A percentile compares a stretch with the other conserved stretches of the same genome.
Conservation (phyloP, 1,140 invertebrate species). For the Lysiphlebus fabarum region DNA sequence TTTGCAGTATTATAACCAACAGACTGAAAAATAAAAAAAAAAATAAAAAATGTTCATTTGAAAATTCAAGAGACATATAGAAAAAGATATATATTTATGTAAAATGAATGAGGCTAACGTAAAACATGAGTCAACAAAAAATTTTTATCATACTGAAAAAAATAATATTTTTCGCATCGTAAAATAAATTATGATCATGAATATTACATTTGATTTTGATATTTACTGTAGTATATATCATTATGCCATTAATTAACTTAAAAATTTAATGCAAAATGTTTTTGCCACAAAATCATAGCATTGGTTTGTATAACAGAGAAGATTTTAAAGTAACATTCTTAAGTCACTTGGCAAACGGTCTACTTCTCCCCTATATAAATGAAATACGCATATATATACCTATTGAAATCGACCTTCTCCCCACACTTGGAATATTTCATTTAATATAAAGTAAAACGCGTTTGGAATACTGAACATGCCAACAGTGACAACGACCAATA, state of each 20-base stretch:
- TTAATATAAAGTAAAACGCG: conserved; percentile 52
- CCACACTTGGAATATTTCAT: conserved; percentile 47
- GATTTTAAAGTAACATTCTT: conserved; percentile 8
- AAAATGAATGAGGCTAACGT: no score
- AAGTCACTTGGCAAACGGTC: conserved; percentile 10
- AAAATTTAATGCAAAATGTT: background rate
- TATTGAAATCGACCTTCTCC: conserved; percentile 1
- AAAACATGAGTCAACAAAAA: no score
- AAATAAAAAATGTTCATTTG: no score
- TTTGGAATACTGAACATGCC: conserved; percentile 49
- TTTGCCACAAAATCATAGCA: conserved; percentile 6
- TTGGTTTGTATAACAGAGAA: conserved; percentile 1
- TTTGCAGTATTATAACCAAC: background rate
- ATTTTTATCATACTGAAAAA: no score
- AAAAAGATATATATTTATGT: no score
- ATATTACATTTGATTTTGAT: no score
- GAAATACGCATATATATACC: background rate
- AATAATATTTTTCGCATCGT: no score
- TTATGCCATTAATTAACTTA: no score
- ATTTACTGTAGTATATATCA: no score
- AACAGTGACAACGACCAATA: conserved; percentile 31
- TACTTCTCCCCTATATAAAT: background rate
- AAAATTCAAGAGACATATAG: no score
- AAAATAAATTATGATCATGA: no score
- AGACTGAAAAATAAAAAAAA: no score